Base-by-base conservation (phyloP, 2,888 invertebrate genomes). In the Onchidella celtica region DNA sequence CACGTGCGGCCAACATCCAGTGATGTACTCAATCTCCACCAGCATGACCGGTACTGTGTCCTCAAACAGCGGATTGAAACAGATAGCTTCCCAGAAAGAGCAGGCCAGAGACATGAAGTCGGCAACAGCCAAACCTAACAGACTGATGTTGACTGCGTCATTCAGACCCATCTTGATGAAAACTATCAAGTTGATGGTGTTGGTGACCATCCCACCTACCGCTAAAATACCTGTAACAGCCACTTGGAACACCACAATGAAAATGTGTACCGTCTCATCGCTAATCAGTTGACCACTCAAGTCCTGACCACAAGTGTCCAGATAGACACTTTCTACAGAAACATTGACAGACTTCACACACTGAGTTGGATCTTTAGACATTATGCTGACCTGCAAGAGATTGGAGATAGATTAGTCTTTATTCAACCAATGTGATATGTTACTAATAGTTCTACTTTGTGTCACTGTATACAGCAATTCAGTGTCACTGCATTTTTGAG, bases 11-110 rank as follows among this genome's bases (percentile, higher is more conserved):
- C 77, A 77, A 24, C 77, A 63, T 4, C 77, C 77, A 1, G 65
- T 65, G 85, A 92, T 91, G 83, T 93, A 90, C 94, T 97, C 97
- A 92, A 97, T 98, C 93, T 98, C 98, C 93, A 97, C 97, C 82
- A 97, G 97, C 55, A 95, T 98, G 95, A 98, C 97, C 6, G 96
- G 96, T 92, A 96, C 36, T 11, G 29, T 36, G 17, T 68, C n/a
- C 66, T 77, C 47, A 17, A 77, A 55, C 2, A 77, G 63, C 0
- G 77, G 77, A 27, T 77, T 77, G 57, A 77, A 77, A 14, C 77
- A 77, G 21, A 65, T n/a, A 21, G 68, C 68, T 2, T 77, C 77
- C 68, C 63, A 65, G 32, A 77, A 36, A 3, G 65, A 65, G 32
- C 66, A 77, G 9, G 68, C 24, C 36, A 65, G 40, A 4, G 77